Evolutionary conservation across 2,113 vertebrate species (phyloP), one percentile per base, ranked within the genome.

Genomic region (Atractosteus spatula): DNA sequence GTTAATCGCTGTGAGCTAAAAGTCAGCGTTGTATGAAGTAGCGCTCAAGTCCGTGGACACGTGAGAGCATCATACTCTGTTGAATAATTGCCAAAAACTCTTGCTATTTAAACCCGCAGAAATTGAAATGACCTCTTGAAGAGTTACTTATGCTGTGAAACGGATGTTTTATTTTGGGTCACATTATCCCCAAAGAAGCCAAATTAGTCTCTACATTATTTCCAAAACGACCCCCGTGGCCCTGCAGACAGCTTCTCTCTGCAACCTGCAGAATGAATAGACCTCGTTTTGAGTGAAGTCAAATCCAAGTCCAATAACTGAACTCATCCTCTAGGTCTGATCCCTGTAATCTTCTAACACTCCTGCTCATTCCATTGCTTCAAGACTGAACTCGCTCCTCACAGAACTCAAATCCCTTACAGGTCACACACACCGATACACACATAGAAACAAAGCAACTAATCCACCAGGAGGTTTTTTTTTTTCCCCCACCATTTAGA

Each of bases 251-350:
- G 72, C 77, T 81, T 83, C 82, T 82, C 78, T 75, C 77, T 80
- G 87, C 85, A 85, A 84, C 82, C 84, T 72, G 80, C 82, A 68
- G 83, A 76, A 80, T 83, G 81, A 87, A 82, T 81, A 77, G 87
- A 87, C 85, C 29, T 29, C 77, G 84, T 86, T 83, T 86, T 87
- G 83, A 85, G 79, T 29, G 81, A 82, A 89, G 86, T 81, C 82
- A 85, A 88, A 87, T 87, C 79, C 77, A 75, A 79, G 80, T 83
- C 86, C 82, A 83, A 86, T 91, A 91, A 86, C 86, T 85, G 80
- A 79, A 79, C 76, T 81, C 78, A 82, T 85, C 80, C 85, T 51
- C 72, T 80, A 84, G 84, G 80, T 76, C 80, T 76, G 79, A 78
- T 41, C 82, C 81, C 77, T 80, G 82, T 82, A 83, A 89, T 91